Evolutionary conservation across 2,113 vertebrate species (phyloP).

Genomic region (Podarcis muralis): DNA sequence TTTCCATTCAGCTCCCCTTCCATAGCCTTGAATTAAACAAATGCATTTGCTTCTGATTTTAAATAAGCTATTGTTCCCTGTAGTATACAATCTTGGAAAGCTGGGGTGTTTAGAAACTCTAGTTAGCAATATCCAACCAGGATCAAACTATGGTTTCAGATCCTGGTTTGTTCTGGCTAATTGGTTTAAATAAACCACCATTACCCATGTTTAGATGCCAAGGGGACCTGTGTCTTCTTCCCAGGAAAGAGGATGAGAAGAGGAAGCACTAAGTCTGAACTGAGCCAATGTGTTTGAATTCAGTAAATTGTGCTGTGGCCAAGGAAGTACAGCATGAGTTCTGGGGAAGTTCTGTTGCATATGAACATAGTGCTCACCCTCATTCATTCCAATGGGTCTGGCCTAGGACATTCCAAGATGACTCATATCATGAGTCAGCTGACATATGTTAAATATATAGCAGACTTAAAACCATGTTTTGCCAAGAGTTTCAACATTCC

Average conservation of each 20-base stretch:
- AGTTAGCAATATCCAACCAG: neutral
- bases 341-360: neutral
- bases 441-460: neutral
- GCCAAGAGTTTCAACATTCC: neutral
- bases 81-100: neutral
- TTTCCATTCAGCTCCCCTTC: neutral
- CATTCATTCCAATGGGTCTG: neutral
- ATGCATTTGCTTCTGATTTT: neutral
- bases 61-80: neutral
- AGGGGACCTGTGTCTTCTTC: neutral
- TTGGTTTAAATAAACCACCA: neutral
- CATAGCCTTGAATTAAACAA: neutral
- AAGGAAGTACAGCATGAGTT: neutral
- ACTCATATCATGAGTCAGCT: neutral
- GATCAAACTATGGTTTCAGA: neutral
- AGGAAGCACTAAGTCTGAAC: neutral
- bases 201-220: neutral
- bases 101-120: neutral
- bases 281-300: neutral
- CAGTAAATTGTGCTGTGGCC: neutral
- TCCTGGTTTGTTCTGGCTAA: neutral
- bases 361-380: neutral
- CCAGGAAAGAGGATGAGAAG: neutral
- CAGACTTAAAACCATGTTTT: neutral
- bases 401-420: neutral